These are phyloP conservation scores for Miichthys miiuy DNA, from an alignment of 2,797 vertebrate genomes.

Conservation along the genomic window DNA sequence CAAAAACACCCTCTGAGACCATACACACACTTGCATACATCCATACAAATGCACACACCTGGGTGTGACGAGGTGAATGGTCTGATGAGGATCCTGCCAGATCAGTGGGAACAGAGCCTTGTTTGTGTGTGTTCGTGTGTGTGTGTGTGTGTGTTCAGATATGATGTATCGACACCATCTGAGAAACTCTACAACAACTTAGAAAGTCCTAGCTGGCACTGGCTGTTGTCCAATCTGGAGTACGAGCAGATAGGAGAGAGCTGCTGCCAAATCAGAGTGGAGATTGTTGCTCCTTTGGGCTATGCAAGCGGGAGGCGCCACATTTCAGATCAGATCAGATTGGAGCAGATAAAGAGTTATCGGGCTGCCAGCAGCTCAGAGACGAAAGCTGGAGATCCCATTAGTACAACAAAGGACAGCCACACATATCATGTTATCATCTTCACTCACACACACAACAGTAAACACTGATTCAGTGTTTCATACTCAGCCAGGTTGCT, in stretches of 20 bases:
- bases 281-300: conserved; percentile 26
- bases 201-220: background rate
- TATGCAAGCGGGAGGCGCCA: conserved; percentile 17
- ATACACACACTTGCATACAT: conserved; percentile 30
- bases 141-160: conserved; percentile 14
- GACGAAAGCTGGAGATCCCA: conserved; percentile 52
- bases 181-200: conserved; percentile 1
- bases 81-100: conserved; percentile 9
- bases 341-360: conserved; percentile 46
- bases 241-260: background rate
- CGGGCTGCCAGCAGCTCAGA: conserved; percentile 33
- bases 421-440: conserved; percentile 35
- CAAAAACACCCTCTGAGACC: conserved; percentile 12
- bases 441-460: conserved; percentile 34
- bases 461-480: conserved; percentile 13
- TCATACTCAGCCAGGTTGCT: conserved; percentile 8
- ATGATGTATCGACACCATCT: conserved; percentile 1
- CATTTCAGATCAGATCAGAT: conserved; percentile 33
- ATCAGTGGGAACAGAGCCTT: conserved; percentile 19
- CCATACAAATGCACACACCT: conserved; percentile 23
- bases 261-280: conserved; percentile 27
- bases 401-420: conserved; percentile 54
- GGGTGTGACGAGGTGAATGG: background rate
- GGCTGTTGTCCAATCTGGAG: conserved; percentile 33
- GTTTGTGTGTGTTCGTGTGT: conserved; percentile 25